Evolutionary conservation across 2,797 vertebrate species (phyloP).

Genomic region (Chelonia mydas): DNA sequence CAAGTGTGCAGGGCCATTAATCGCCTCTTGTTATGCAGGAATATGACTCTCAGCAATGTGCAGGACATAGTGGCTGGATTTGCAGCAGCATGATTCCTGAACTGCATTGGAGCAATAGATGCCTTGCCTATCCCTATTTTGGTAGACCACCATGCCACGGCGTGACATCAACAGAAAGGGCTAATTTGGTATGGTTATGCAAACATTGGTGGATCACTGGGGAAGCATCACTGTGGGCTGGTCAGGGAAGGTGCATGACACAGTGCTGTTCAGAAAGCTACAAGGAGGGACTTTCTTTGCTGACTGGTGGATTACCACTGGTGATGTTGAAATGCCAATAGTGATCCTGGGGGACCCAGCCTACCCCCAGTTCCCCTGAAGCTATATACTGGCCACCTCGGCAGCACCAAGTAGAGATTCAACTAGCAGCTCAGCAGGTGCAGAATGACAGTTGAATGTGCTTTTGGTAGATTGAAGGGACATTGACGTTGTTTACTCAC

Average conservation of each 20-base stretch:
- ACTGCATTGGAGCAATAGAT: not conserved
- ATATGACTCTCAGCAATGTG: not conserved
- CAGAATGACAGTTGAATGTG: not conserved
- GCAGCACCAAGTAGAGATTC: not conserved
- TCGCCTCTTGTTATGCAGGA: not conserved
- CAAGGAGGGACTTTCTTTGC: not conserved
- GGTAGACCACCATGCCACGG: not conserved
- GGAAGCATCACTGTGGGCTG: not conserved
- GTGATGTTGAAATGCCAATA: not conserved
- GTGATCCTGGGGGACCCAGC: not conserved
- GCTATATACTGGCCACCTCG: no score
- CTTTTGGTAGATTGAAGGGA: not conserved
- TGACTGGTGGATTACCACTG: not conserved
- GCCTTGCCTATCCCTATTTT: not conserved
- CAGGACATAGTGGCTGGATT: not conserved
- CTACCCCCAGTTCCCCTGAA: not conserved
- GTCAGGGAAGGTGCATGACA: not conserved
- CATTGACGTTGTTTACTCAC: not conserved
- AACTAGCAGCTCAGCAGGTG: not conserved
- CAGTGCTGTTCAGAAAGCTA: not conserved
- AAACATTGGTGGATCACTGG: not conserved
- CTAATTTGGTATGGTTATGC: not conserved
- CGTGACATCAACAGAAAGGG: not conserved
- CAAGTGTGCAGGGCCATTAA: no score
- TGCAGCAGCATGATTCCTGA: not conserved